These are phyloP conservation scores for Conomelus anceps DNA, from an alignment of 2,888 invertebrate species.

Conservation along the genomic window DNA sequence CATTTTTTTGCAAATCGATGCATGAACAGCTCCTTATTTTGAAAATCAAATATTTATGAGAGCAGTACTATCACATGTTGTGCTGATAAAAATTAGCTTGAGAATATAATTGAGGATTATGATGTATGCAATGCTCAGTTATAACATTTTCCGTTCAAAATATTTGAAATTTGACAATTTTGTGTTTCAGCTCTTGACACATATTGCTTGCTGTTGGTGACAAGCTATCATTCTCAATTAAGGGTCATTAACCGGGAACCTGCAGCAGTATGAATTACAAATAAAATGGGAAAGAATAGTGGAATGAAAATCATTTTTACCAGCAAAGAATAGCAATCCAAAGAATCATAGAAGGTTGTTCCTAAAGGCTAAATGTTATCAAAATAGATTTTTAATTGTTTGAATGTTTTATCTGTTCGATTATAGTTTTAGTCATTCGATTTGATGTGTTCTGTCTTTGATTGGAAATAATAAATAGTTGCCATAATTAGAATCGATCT, in stretches of 20 bases:
- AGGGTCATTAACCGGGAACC: background rate
- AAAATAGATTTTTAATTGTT: background rate
- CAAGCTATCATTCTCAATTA: background rate
- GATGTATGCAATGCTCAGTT: too few species aligned
- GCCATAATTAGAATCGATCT: background rate
- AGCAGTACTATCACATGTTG: too few species aligned
- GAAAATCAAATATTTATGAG: too few species aligned
- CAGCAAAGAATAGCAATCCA: background rate
- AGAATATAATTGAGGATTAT: too few species aligned
- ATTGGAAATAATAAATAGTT: background rate
- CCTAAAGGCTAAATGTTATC: background rate
- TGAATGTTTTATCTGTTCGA: background rate
- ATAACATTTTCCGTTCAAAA: too few species aligned
- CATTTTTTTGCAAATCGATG: too few species aligned
- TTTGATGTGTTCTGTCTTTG: background rate
- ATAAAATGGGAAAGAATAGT: too few species aligned
- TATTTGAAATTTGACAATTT: too few species aligned
- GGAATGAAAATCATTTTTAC: too few species aligned
- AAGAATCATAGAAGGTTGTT: too few species aligned
- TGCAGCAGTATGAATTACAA: background rate
- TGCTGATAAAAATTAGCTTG: too few species aligned
- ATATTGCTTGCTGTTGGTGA: background rate
- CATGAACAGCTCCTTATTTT: too few species aligned
- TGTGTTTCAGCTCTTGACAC: background rate
- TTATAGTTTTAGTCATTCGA: background rate